These are phyloP conservation scores for Neolamprologus falcicula DNA, from an alignment of 2,113 vertebrate species.

Conservation along the genomic window DNA sequence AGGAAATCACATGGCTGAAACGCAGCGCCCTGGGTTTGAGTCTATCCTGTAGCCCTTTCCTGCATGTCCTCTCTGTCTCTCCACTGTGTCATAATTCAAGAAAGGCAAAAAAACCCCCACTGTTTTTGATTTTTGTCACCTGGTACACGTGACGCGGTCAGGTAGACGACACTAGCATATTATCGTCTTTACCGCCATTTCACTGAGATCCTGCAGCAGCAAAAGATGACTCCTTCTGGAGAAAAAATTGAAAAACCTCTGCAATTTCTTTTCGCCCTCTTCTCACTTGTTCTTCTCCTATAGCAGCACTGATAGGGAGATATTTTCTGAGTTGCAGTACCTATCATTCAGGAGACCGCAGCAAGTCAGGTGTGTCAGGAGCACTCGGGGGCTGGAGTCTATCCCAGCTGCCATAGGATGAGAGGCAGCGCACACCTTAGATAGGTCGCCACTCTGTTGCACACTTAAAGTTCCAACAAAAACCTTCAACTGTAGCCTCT, in stretches of 20 bases:
- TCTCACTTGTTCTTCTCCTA: not conserved
- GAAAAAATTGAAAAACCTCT: not conserved
- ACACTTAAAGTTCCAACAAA: not conserved
- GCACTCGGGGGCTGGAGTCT: not conserved
- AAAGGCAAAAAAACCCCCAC: rapidly evolving
- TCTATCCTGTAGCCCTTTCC: not conserved
- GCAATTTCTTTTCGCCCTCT: not conserved
- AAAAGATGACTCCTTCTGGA: not conserved
- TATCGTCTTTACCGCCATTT: not conserved
- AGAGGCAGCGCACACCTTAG: not conserved
- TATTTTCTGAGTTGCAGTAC: not conserved
- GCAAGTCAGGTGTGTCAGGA: not conserved
- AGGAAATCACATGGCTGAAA: not conserved
- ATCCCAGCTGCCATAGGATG: not conserved
- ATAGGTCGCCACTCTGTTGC: no score
- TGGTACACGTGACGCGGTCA: not conserved
- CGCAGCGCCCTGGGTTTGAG: not conserved
- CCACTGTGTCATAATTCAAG: not conserved
- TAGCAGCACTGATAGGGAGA: not conserved
- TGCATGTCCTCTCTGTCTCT: not conserved
- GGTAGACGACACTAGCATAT: not conserved
- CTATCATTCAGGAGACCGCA: not conserved
- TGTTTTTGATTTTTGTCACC: not conserved
- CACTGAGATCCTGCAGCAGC: not conserved
- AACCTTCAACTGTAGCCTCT: not conserved